Evolutionary conservation across 2,888 invertebrate genomes (phyloP).

Genomic region (Trilocha varians): DNA sequence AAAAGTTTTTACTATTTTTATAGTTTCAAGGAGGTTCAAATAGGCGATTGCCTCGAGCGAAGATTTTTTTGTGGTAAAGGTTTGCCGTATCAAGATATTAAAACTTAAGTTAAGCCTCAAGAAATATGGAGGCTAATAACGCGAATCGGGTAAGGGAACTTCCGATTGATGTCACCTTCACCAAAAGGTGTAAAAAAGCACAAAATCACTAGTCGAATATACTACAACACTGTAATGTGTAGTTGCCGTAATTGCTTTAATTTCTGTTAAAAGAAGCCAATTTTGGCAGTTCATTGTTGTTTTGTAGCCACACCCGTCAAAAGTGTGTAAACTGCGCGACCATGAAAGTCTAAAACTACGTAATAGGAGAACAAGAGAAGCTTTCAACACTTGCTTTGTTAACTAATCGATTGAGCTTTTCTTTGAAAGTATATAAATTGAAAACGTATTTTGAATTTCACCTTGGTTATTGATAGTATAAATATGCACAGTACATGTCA

Average conservation of each 20-base stretch:
- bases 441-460: not conserved
- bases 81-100: slow-evolving; percentile 35
- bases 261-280: slow-evolving; percentile 17
- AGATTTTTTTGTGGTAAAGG: slow-evolving; percentile 55
- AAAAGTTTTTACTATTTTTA: slow-evolving; percentile 55
- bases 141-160: slow-evolving; percentile 51
- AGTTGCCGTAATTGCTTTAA: not conserved
- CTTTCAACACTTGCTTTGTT: slow-evolving; percentile 21
- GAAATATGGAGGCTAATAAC: slow-evolving; percentile 55
- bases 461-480: not conserved
- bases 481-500: slow-evolving; percentile 11
- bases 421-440: not conserved
- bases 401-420: slow-evolving; percentile 39
- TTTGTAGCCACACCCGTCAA: slow-evolving; percentile 11
- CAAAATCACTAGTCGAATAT: slow-evolving; percentile 5
- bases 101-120: slow-evolving; percentile 30
- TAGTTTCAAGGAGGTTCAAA: slow-evolving; percentile 66
- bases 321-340: slow-evolving; percentile 23
- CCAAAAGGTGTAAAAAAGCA: too few relatives aligned
- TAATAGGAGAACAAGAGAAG: slow-evolving; percentile 26
- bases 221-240: too few relatives aligned
- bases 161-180: slow-evolving; percentile 22
- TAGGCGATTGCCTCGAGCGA: slow-evolving; percentile 46
- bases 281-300: slow-evolving; percentile 20
- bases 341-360: slow-evolving; percentile 22